These are phyloP conservation scores for Patiria pectinifera DNA, from an alignment of 53 echinoderm and acorn worm genomes.

Conservation along the genomic window DNA sequence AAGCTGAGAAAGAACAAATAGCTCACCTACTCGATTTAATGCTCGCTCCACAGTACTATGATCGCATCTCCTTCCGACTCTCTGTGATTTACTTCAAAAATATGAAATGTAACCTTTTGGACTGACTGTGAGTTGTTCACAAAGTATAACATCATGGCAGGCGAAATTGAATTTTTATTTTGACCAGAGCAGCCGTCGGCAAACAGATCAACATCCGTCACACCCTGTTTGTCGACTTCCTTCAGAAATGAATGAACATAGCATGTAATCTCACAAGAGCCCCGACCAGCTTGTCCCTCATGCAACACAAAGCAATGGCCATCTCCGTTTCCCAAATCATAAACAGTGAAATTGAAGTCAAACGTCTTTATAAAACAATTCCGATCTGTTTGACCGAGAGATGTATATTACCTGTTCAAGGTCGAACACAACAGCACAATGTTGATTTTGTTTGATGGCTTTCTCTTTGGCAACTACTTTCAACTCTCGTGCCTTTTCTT, in stretches of 20 bases:
- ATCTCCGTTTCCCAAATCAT: conserved; percentile 14
- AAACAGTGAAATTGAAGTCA: conserved; percentile 64
- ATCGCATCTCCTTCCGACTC: conserved; percentile 57
- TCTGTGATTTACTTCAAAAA: too few relatives aligned
- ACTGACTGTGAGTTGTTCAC: too few relatives aligned
- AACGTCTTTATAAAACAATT: conserved; percentile 63
- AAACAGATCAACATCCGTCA: not conserved
- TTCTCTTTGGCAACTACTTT: conserved; percentile 42
- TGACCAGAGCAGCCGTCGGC: conserved; percentile 22
- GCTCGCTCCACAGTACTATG: conserved; percentile 69
- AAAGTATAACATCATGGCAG: too few relatives aligned
- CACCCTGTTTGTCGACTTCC: not conserved
- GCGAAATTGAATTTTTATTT: not conserved
- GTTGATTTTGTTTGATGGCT: not conserved
- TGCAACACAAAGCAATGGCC: conserved; percentile 46
- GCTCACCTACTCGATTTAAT: conserved; percentile 47
- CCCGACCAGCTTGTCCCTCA: conserved; percentile 18
- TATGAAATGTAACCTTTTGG: conserved; percentile 10
- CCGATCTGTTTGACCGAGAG: conserved; percentile 49
- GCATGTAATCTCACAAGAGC: not conserved
- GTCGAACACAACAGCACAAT: conserved; percentile 45
- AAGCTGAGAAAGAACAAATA: conserved; percentile 55
- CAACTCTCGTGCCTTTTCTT: conserved; percentile 47
- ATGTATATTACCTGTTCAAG: conserved; percentile 69
- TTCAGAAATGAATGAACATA: not conserved